A percentile compares a stretch with the other conserved stretches of the same genome.
Conservation (phyloP, 2,113 vertebrate genomes). For the Setophaga petechia region DNA sequence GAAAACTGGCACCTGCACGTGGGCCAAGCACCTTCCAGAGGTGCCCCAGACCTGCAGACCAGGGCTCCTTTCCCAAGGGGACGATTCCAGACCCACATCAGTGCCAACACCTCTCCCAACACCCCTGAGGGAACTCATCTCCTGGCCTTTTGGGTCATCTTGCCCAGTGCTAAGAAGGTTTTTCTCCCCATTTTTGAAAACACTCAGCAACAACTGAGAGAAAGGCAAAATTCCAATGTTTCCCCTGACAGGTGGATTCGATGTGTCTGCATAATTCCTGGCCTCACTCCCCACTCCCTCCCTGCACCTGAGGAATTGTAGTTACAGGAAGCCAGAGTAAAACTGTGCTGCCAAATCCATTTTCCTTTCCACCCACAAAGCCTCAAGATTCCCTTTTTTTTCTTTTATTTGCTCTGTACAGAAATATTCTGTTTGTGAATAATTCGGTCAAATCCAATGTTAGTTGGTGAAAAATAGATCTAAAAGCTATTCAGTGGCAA, state of each 20-base stretch:
- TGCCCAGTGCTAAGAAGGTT: neutral
- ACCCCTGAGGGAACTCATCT: neutral
- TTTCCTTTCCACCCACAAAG: neutral
- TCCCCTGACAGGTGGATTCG: neutral
- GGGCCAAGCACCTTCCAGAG: neutral
- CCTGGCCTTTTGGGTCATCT: neutral
- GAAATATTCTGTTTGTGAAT: neutral
- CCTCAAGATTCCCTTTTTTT: neutral
- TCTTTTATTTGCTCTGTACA: neutral
- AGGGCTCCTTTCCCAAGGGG: neutral
- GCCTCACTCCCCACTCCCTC: neutral
- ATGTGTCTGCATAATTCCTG: neutral
- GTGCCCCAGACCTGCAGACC: neutral
- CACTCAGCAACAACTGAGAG: neutral
- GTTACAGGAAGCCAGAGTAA: neutral
- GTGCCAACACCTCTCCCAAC: neutral
- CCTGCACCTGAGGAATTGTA: neutral
- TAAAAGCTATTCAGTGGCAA: neutral
- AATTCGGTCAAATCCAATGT: neutral
- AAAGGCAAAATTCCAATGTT: rapidly evolving
- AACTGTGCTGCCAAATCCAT: neutral
- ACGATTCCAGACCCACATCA: neutral
- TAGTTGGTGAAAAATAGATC: neutral
- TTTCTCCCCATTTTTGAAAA: neutral
- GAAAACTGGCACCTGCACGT: neutral